Evolutionary conservation across 2,888 invertebrate genomes (phyloP).

Genomic region (Bruchidius siliquastri): DNA sequence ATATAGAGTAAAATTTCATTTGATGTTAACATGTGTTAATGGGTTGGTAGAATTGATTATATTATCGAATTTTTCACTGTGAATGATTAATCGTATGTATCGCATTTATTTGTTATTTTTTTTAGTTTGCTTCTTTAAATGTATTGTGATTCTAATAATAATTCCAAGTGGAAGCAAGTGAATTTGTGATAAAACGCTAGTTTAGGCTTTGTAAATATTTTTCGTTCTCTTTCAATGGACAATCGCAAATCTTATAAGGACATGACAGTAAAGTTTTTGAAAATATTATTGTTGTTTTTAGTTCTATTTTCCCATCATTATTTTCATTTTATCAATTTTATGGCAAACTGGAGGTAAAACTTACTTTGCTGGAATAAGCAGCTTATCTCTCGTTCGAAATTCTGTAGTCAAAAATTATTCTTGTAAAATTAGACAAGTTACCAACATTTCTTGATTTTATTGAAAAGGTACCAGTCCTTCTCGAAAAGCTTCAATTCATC

Average conservation of each 20-base stretch:
- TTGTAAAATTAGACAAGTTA: too few species aligned
- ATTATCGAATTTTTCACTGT: background rate
- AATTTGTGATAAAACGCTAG: slow-evolving; percentile 45
- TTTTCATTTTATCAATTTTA: slow-evolving; percentile 25
- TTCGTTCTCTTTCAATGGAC: background rate
- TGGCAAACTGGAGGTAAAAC: too few species aligned
- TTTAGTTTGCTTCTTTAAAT: slow-evolving; percentile 42
- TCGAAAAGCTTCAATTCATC: too few species aligned
- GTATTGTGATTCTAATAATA: slow-evolving; percentile 43
- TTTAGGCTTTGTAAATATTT: slow-evolving; percentile 33
- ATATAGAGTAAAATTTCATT: background rate
- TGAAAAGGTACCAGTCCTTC: too few species aligned
- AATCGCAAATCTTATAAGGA: background rate
- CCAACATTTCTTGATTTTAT: too few species aligned
- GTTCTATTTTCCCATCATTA: slow-evolving; percentile 14
- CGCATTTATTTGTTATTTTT: slow-evolving; percentile 33
- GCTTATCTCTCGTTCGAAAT: too few species aligned
- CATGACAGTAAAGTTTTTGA: background rate
- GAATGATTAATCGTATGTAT: background rate
- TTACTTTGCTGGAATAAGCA: too few species aligned
- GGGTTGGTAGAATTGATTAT: background rate
- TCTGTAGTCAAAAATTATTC: too few species aligned
- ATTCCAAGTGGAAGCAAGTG: slow-evolving; percentile 46
- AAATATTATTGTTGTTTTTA: background rate
- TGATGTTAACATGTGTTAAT: background rate